Evolutionary conservation across 2,797 vertebrate genomes (phyloP), one percentile per base, ranked within the genome.

Genomic region (Sebastes paucispinis): DNA sequence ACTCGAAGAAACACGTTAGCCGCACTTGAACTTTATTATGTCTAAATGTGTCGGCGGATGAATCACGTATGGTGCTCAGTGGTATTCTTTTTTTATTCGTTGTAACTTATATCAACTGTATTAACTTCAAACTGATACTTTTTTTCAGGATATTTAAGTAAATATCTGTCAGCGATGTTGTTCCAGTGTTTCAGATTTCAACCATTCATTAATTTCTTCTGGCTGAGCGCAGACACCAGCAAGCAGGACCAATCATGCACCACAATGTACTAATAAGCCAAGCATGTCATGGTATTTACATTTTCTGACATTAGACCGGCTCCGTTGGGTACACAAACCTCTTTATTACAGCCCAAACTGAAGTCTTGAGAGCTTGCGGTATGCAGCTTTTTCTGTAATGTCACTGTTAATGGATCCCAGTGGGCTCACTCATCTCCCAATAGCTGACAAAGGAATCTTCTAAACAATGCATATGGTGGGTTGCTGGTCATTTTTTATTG

Each of bases 371-470:
- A 77, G 50, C 39, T 73, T 82, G 79, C 11, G 73, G 73, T 82
- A 18, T 39, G 54, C 47, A 55, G 71, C 63, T 47, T 77, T 75
- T 81, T 84, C 32, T 74, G 43, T 81, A 78, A 76, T 75, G 82
- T 85, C 73, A 80, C 76, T 11, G 57, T 77, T 91, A 92, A 93
- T 93, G 86, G 87, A 91, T 92, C 92, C 92, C 92, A 83, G 79
- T 80, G 91, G 89, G 85, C 80, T 85, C 74, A 29, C 77, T 80
- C 77, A 62, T 83, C 86, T 73, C 60, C 72, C 52, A 36, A 68
- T 31, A 73, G 69, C 85, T 79, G 81, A 87, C 85, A 86, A 65
- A 75, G 39, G 54, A 81, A 71, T 84, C 73, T 29, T 85, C 70
- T 34, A 87, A 91, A 92, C 89, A 88, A 87, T 36, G 57, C 75